Base-by-base conservation (phyloP, 2,888 invertebrate genomes). In the Drosophila villosipedis region DNA sequence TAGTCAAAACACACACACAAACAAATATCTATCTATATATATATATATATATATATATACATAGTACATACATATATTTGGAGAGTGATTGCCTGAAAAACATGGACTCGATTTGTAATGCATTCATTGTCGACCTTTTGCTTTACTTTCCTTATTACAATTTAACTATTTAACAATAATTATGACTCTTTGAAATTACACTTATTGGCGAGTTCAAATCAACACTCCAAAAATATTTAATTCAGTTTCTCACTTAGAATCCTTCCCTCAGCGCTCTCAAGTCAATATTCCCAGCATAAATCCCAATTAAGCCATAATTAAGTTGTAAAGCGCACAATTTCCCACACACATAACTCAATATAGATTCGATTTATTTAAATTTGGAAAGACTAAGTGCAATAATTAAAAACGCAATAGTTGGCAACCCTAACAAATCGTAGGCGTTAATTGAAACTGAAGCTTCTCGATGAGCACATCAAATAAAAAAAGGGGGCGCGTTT, bases 301-400 rank as follows among this genome's bases (percentile, higher is more conserved):
- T 71, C 70, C 67, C 57, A 73, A 73, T 76, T 82, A 72, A 31
- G 60, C 55, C 16, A 47, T 64, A 72, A 86, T 82, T 58, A 76
- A 75, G 83, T 50, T 80, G 78, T 80, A 55, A 73, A 67, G 41
- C 62, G 30, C 31, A 43, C 22, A 47, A 25, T 54, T 79, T 84
- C 88, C 73, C 80, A 88, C 73, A 67, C 70, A 68, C 71, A 80
- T 70, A 70, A 72, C 67, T 87, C 77, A 82, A 84, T 78, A 43
- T 80, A 83, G 47, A 55, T 58, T 87, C 84, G 84, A 89, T 87
- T 84, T 89, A 78, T 84, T 82, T 76, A 70, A 84, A 76, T 78
- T 77, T 61, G 49, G 39, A 58, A 14, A 43, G 57, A 65, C 67
- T 12, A 73, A 74, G 66, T 68, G 65, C 54, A 22, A 22, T 74